Evolutionary conservation across 2,797 vertebrate genomes (phyloP), one percentile per base, ranked within the genome.

Genomic region (Peromyscus melanophrys): DNA sequence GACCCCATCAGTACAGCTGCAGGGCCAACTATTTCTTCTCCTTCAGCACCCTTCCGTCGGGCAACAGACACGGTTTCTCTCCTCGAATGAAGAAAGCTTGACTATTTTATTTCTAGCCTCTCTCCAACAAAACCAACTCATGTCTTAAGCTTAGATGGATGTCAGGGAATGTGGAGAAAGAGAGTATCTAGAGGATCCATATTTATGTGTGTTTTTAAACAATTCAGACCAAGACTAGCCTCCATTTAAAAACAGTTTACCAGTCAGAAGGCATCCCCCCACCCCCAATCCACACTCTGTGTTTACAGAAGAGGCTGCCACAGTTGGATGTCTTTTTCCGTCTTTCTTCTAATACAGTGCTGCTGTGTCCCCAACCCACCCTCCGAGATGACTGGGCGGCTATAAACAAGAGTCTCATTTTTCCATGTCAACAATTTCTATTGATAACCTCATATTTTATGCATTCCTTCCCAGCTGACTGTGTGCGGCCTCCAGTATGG

Each of bases 391-490:
- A 90, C 92, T 69, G 59, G 93, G 91, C 89, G 78, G 67, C 80
- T 90, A 95, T 69, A 89, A 97, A 96, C 91, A 97, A 80, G 92
- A 94, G 86, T 67, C 57, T 49, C 90, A 86, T 93, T 97, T 97
- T 94, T 89, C 93, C 87, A 94, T 87, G 91, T 97, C 97, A 96
- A 97, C 87, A 82, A 93, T 94, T 93, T 96, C 82, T 89, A 98
- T 89, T 96, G 96, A 96, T 96, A 91, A 92, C 75, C 81, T 97
- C 83, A 78, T 75, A 92, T 97, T 59, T 95, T 82, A 90, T 95
- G 82, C 92, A 96, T 90, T 97, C 67, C 52, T 84, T 97, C 92
- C 83, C 92, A 96, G 82, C 94, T 88, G 57, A 89, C 91, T 92
- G 63, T 96, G 88, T 87, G 59, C 55, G 57, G 55, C 34, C 84